Conservation (phyloP, 2,797 vertebrate species). For the Danio choprae region DNA sequence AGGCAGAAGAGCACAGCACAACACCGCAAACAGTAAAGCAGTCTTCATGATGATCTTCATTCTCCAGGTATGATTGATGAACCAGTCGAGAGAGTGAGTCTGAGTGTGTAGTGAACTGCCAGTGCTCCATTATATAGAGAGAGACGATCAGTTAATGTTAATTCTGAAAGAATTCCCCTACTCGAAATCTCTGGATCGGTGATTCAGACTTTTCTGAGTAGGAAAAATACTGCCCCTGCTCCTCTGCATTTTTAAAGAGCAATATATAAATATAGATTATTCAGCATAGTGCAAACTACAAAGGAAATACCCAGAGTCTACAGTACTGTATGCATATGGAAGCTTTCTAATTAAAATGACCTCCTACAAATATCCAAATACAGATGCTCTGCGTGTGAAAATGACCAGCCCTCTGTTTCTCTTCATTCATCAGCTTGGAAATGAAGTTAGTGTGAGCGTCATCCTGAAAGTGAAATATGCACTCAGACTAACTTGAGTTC, state of each 20-base stretch:
- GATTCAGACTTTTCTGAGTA: not conserved
- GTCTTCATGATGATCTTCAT: conserved; percentile 7
- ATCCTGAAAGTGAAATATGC: no score
- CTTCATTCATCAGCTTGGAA: no score
- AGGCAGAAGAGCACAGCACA: not conserved
- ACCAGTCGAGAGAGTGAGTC: not conserved
- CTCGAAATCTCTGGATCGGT: not conserved
- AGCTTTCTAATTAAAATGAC: not conserved
- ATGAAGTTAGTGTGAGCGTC: no score
- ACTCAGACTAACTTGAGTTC: no score
- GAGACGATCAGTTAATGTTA: not conserved
- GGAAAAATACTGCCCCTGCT: not conserved
- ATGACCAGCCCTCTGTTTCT: no score
- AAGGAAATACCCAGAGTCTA: not conserved
- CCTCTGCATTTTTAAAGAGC: not conserved
- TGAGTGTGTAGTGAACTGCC: not conserved
- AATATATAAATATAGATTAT: no score
- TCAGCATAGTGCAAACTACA: no score
- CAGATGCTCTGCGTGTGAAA: no score
- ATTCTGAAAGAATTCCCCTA: conserved; percentile 10
- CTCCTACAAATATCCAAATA: not conserved
- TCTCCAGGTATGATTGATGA: not conserved
- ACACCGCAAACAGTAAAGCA: not conserved
- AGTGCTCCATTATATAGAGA: not conserved
- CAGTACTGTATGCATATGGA: no score